Base-by-base conservation (phyloP, 2,888 invertebrate genomes). In the Epicampocera succincta region DNA sequence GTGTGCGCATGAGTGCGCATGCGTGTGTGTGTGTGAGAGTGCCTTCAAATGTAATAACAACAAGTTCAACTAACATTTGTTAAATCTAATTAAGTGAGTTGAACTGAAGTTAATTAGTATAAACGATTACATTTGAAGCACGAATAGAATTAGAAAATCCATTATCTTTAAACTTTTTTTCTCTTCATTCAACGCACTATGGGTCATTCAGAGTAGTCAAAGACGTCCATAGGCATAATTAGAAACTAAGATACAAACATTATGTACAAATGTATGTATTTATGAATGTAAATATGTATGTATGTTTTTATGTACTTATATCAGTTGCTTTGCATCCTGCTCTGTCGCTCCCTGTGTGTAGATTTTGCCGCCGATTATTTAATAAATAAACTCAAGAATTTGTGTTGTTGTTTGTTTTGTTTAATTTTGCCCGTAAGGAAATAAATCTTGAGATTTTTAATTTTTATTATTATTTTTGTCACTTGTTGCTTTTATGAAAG, bases 51-150 rank as follows among this genome's bases (percentile, higher is more conserved):
- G 52, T 52, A 44, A 61, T 61, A 60, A 56, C 25, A 74, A 63
- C 61, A 63, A 63, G 61, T 80, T 80, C 56, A 80, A 40, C 74
- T 69, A 66, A 56, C 38, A 68, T 68, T 69, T 63, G 54, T 77
- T 69, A 69, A 81, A 77, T 81, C 33, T 65, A 81, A 81, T 81
- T 81, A 76, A 80, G 40, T 71, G 42, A 77, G 73, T 52, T 80
- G 65, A 75, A 44, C 77, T 73, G 40, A 77, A 73, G 76, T 46
- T 56, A 58, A 73, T 77, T 54, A 69, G 56, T 60, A 60, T 58
- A 17, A n/a, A 69, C 61, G 73, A 77, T 69, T 72, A 71, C n/a
- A 81, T 73, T 66, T 80, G 38, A 58, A 71, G 61, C n/a, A n/a
- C n/a, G n/a, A n/a, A n/a, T 40, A 46, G 46, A 66, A 50, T 15